Evolutionary conservation across 2,113 vertebrate species (phyloP).

Genomic region (Gymnobelideus leadbeateri): DNA sequence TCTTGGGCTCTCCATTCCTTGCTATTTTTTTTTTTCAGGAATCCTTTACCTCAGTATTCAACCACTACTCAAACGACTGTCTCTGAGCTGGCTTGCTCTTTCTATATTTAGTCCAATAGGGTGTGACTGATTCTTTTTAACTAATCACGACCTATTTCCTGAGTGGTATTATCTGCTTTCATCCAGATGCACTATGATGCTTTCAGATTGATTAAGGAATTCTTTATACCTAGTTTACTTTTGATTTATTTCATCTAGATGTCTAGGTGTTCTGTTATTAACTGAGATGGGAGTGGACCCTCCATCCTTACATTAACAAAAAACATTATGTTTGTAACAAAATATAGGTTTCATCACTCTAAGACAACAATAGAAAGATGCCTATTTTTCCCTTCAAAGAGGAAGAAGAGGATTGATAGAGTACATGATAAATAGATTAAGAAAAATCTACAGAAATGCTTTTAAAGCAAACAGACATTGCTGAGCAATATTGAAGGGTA

Average conservation of each 20-base stretch:
- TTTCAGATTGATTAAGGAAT: background rate
- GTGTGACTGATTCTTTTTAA: background rate
- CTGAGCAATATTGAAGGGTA: background rate
- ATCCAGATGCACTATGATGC: background rate
- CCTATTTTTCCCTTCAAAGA: background rate
- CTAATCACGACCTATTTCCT: background rate
- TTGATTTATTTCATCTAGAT: background rate
- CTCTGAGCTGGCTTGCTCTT: background rate
- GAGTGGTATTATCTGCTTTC: background rate
- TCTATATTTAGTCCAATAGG: background rate
- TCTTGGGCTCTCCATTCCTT: background rate
- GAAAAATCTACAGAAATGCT: background rate
- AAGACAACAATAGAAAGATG: background rate
- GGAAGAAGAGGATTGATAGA: background rate
- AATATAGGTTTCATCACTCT: background rate
- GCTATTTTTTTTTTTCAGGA: background rate
- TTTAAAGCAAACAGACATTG: background rate
- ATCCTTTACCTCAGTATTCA: background rate
- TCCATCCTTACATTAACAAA: background rate
- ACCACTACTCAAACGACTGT: background rate
- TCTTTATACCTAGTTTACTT: background rate
- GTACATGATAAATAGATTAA: background rate
- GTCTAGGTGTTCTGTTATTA: background rate
- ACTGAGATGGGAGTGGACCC: background rate
- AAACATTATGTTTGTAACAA: background rate